Evolutionary conservation across 2,113 vertebrate species (phyloP).

Genomic region (Psilopogon haemacephalus): DNA sequence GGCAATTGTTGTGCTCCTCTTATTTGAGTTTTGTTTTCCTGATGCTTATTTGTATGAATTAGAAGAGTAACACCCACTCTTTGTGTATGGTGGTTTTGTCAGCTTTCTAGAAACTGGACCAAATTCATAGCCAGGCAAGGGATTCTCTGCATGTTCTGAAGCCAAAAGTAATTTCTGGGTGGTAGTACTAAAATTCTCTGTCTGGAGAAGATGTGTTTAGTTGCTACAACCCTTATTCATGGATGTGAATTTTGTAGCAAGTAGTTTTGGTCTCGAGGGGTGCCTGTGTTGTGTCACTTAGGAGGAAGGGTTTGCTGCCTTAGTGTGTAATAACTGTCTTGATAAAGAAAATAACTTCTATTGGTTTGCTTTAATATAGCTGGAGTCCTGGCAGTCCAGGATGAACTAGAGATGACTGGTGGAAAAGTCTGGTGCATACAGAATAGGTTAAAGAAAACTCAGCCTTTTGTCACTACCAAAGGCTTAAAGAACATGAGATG

Average conservation of each 20-base stretch:
- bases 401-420: background rate
- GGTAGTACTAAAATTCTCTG: background rate
- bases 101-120: background rate
- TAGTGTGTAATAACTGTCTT: accelerated
- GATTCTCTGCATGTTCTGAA: background rate
- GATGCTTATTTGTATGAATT: background rate
- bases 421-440: background rate
- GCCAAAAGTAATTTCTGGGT: background rate
- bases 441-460: background rate
- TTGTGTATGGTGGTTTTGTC: background rate
- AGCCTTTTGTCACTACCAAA: background rate
- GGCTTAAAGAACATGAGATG: background rate
- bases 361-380: background rate
- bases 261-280: background rate
- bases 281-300: background rate
- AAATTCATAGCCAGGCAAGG: background rate
- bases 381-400: background rate
- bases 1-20: background rate
- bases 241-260: background rate
- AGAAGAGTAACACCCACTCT: background rate
- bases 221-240: background rate
- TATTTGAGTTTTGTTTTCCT: background rate
- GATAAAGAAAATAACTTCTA: background rate
- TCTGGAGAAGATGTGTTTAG: background rate
- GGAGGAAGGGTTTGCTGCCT: background rate